These are phyloP conservation scores for Pseudopodoces humilis DNA, from an alignment of 2,113 vertebrate genomes.

Conservation along the genomic window DNA sequence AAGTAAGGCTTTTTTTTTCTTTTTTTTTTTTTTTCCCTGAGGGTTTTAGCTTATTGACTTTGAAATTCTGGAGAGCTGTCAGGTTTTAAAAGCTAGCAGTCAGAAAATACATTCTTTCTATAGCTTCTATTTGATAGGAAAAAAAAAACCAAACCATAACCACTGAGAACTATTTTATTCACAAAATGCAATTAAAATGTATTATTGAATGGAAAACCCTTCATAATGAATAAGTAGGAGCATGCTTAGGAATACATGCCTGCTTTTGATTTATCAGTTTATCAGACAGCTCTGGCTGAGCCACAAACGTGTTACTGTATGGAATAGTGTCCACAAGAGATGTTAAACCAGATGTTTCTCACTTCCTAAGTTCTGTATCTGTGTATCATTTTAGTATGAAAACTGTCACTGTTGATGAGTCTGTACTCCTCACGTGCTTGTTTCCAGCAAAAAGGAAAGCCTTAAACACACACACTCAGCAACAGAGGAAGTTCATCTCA, in stretches of 20 bases:
- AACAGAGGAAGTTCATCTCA: neutral
- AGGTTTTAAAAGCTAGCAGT: neutral
- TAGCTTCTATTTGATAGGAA: neutral
- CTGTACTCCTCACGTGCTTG: neutral
- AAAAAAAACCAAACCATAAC: neutral
- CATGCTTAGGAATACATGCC: neutral
- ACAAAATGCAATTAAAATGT: neutral
- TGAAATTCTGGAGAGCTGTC: neutral
- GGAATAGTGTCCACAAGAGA: neutral
- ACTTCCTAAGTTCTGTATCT: neutral
- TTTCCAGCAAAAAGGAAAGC: neutral
- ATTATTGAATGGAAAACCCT: neutral
- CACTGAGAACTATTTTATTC: neutral
- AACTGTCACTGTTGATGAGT: neutral
- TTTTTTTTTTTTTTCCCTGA: neutral
- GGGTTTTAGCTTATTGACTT: neutral
- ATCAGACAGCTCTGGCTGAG: neutral
- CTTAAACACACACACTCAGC: neutral
- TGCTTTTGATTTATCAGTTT: neutral
- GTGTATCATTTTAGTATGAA: neutral
- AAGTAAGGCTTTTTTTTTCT: neutral
- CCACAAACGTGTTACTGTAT: neutral
- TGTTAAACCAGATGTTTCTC: neutral
- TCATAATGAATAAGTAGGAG: neutral
- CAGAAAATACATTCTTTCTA: neutral